Percentiles rank a stretch among this genome's conserved stretches.
Evolutionary conservation across 2,113 vertebrate species (phyloP).

Genomic region (Oostethus manadensis): DNA sequence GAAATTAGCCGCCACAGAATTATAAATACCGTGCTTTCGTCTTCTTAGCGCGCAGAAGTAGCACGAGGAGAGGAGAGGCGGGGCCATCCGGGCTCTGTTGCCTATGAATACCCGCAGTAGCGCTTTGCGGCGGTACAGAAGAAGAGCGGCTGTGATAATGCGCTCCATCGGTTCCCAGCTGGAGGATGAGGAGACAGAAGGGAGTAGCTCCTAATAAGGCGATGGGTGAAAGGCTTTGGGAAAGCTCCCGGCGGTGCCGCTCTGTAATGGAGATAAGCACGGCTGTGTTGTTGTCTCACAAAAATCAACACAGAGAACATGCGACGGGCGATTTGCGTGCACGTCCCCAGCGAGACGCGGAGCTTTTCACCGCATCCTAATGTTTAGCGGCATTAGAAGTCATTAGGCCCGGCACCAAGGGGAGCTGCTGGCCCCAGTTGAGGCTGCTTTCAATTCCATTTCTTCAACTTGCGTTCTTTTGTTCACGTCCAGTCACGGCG

Average conservation of each 20-base stretch:
- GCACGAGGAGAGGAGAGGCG: slow-evolving; percentile 26
- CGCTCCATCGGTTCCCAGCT: slow-evolving; percentile 48
- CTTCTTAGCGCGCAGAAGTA: slow-evolving; percentile 19
- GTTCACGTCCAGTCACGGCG: slow-evolving; percentile 51
- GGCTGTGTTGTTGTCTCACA: slow-evolving; percentile 63
- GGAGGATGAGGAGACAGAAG: slow-evolving; percentile 53
- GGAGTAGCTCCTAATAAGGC: slow-evolving; percentile 66
- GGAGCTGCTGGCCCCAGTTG: slow-evolving; percentile 52
- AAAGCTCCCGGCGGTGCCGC: slow-evolving; percentile 62
- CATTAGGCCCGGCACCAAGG: slow-evolving; percentile 61
- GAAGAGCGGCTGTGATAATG: slow-evolving; percentile 43
- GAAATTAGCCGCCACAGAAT: slow-evolving; percentile 44
- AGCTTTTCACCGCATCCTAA: slow-evolving; percentile 46
- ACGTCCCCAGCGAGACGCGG: slow-evolving; percentile 55
- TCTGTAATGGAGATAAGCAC: slow-evolving; percentile 72
- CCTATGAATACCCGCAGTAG: slow-evolving; percentile 33
- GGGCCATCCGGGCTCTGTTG: slow-evolving; percentile 30
- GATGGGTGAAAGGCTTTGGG: slow-evolving; percentile 65
- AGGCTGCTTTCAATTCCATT: slow-evolving; percentile 49
- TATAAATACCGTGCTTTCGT: slow-evolving; percentile 43
- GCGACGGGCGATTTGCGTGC: slow-evolving; percentile 68
- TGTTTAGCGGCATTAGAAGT: slow-evolving; percentile 72
- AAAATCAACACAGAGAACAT: slow-evolving; percentile 75
- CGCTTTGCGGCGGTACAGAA: slow-evolving; percentile 25
- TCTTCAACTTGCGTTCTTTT: slow-evolving; percentile 41